A percentile compares a stretch with the other conserved stretches of the same genome.
Conservation (phyloP, 2,797 vertebrate genomes). For the Spea hammondii region DNA sequence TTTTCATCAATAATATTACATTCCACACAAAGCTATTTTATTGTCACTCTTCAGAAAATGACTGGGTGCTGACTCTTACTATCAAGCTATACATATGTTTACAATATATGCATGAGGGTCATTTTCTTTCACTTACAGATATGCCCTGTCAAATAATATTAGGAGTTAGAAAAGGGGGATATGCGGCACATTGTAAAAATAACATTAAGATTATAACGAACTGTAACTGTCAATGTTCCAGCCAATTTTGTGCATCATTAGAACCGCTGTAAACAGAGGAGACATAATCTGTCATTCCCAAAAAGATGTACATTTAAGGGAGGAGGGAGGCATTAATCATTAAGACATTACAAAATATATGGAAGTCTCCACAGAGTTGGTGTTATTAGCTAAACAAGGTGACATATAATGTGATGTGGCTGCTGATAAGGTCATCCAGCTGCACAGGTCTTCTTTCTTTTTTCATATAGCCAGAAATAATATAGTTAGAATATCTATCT, state of each 20-base stretch:
- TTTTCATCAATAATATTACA: too few relatives aligned
- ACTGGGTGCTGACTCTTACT: too few relatives aligned
- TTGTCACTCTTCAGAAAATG: too few relatives aligned
- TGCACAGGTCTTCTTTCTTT: neutral
- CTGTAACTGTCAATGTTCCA: slow-evolving; percentile 10
- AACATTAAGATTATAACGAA: slow-evolving; percentile 13
- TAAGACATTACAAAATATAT: slow-evolving; percentile 9
- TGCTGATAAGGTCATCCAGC: slow-evolving; percentile 4
- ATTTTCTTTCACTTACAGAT: neutral
- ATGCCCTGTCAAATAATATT: neutral
- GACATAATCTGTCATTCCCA: slow-evolving; percentile 11
- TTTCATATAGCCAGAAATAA: neutral
- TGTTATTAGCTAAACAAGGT: slow-evolving; percentile 8
- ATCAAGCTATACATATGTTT: too few relatives aligned
- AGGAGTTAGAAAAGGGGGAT: neutral
- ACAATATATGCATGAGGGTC: neutral
- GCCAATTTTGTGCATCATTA: slow-evolving; percentile 14
- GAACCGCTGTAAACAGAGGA: slow-evolving; percentile 2
- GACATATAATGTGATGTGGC: slow-evolving; percentile 4
- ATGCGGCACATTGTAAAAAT: neutral
- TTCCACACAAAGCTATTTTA: too few relatives aligned
- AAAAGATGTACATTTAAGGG: slow-evolving; percentile 7
- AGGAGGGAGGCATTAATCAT: neutral
- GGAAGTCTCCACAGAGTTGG: neutral
- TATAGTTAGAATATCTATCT: neutral